A percentile compares a stretch with the other conserved stretches of the same genome.
Evolutionary conservation across 1,140 invertebrate genomes (phyloP).

Genomic region (Gryon sp.): DNA sequence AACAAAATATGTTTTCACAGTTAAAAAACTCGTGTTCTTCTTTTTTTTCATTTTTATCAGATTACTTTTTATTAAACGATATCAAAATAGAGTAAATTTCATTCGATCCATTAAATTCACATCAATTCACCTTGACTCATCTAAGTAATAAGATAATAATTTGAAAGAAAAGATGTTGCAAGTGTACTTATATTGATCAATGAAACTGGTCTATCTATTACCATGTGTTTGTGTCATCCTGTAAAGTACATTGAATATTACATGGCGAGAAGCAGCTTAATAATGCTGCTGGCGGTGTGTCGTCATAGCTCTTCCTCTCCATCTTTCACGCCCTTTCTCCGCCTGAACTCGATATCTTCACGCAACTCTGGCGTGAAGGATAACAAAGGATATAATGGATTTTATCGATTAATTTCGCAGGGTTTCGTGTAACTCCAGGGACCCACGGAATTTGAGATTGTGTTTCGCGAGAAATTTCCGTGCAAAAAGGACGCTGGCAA

Average conservation of each 20-base stretch:
- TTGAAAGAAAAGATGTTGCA: too few relatives aligned
- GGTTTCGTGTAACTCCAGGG: constrained; percentile 20
- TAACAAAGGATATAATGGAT: constrained; percentile 50
- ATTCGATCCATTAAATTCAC: too few relatives aligned
- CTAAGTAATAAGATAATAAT: too few relatives aligned
- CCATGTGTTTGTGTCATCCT: too few relatives aligned
- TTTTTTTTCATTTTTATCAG: too few relatives aligned
- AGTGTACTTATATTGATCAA: too few relatives aligned
- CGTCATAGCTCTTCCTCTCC: constrained; percentile 2
- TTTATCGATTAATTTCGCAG: constrained; percentile 61
- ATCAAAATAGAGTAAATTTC: too few relatives aligned
- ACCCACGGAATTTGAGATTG: constrained; percentile 44
- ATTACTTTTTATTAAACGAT: too few relatives aligned
- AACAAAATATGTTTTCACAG: too few relatives aligned
- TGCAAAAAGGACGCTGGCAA: constrained; percentile 32
- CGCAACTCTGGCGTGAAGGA: not conserved
- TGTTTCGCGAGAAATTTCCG: constrained; percentile 46
- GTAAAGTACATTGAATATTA: constrained; percentile 60
- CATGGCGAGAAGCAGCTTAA: constrained; percentile 47
- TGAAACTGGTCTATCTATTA: too few relatives aligned
- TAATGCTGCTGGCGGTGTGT: constrained; percentile 41
- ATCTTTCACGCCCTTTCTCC: constrained; percentile 20
- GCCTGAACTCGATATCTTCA: constrained; percentile 13
- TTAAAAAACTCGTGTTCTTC: too few relatives aligned
- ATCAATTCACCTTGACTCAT: too few relatives aligned